Percentiles rank a stretch among this genome's conserved stretches.
phyloP scores from a whole-genome alignment of 2,113 vertebrate species.

The Solenodon paradoxus region DNA sequence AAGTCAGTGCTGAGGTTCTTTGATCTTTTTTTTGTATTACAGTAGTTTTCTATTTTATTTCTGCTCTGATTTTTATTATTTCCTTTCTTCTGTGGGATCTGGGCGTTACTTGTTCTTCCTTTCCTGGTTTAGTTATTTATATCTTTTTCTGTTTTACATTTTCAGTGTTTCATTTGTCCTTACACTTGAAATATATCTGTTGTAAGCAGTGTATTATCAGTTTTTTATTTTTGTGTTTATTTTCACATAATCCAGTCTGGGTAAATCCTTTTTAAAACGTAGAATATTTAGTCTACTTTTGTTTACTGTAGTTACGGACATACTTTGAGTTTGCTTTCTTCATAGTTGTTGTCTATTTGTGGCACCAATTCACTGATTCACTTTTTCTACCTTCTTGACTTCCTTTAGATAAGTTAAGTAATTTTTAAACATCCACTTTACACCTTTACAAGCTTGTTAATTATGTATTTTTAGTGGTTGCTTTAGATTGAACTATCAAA shows the following conservation, averaged over 20 bases:
- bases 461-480: neutral
- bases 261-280: neutral
- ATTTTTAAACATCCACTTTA: neutral
- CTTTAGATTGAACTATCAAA: neutral
- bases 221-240: neutral
- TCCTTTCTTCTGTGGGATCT: neutral
- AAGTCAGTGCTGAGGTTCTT: no score
- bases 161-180: neutral
- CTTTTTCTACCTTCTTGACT: neutral
- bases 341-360: neutral
- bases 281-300: neutral
- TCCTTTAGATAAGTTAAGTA: neutral
- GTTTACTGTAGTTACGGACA: neutral
- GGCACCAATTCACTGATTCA: neutral
- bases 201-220: neutral
- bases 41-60: no score
- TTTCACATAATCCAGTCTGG: neutral
- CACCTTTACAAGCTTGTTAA: neutral
- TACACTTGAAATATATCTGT: neutral
- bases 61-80: neutral
- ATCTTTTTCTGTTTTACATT: neutral
- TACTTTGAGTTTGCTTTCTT: neutral
- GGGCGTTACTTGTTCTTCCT: no score
- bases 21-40: no score
- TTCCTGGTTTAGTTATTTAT: no score